These are phyloP conservation scores for Ostrea edulis DNA, from an alignment of 1,140 invertebrate genomes.

Conservation along the genomic window DNA sequence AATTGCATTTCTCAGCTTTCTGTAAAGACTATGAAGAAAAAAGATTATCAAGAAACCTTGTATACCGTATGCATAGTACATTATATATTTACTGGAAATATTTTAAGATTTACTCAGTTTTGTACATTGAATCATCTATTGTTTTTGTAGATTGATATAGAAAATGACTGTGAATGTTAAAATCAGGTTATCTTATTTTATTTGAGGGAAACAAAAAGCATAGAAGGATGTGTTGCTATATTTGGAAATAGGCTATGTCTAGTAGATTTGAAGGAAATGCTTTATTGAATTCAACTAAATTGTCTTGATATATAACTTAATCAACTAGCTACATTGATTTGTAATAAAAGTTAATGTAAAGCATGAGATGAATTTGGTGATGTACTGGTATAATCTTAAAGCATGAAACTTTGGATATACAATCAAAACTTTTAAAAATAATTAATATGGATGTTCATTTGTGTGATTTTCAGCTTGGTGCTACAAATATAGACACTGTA, in stretches of 20 bases:
- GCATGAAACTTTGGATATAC: not conserved
- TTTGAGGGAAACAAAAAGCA: not conserved
- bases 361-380: not conserved
- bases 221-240: conserved; percentile 8
- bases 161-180: conserved; percentile 55
- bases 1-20: too few species aligned
- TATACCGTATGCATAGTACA: too few species aligned
- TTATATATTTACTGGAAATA: too few species aligned
- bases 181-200: conserved; percentile 37
- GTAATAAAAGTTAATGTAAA: not conserved
- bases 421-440: not conserved
- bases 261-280: not conserved
- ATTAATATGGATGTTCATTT: not conserved
- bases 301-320: not conserved
- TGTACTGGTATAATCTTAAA: not conserved
- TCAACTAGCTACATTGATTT: not conserved
- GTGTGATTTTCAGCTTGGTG: conserved; percentile 1
- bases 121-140: not conserved
- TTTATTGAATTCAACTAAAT: not conserved
- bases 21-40: too few species aligned
- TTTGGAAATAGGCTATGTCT: conserved; percentile 17
- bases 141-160: conserved; percentile 58
- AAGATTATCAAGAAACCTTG: too few species aligned
- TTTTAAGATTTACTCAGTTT: too few species aligned
- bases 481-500: conserved; percentile 24